Conservation (phyloP, 2,888 invertebrate genomes). For the Muscina levida region DNA sequence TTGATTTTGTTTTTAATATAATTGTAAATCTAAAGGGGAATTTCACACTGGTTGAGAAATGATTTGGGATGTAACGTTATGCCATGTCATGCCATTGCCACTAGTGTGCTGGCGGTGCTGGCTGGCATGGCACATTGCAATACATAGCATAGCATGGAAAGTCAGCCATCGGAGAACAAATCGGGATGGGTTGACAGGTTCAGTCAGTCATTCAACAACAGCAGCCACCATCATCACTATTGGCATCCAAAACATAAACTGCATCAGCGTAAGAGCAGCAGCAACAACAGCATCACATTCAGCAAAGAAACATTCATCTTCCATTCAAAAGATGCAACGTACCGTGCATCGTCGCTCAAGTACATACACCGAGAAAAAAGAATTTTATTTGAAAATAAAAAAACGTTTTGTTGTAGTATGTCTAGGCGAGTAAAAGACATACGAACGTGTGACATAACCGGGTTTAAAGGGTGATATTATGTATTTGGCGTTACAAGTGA, state of each 20-base stretch:
- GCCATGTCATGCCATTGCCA: conserved; percentile 50
- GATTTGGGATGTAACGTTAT: conserved; percentile 76
- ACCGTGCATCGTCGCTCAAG: conserved; percentile 44
- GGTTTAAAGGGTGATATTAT: not conserved
- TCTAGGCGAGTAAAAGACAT: not conserved
- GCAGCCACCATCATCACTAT: too few relatives aligned
- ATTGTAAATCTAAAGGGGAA: conserved; percentile 59
- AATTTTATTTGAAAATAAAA: conserved; percentile 33
- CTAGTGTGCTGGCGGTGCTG: too few relatives aligned
- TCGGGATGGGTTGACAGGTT: conserved; percentile 62
- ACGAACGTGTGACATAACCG: not conserved
- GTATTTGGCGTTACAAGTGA: conserved; percentile 36
- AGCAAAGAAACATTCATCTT: conserved; percentile 48
- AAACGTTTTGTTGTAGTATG: too few relatives aligned
- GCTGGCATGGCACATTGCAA: too few relatives aligned
- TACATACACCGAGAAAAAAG: conserved; percentile 21
- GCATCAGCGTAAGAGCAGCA: not conserved
- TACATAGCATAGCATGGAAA: conserved; percentile 17
- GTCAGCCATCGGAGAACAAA: not conserved
- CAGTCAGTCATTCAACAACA: conserved; percentile 64
- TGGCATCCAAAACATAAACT: too few relatives aligned
- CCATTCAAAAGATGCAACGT: conserved; percentile 64
- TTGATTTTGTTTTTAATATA: conserved; percentile 34
- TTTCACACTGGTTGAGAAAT: conserved; percentile 74
- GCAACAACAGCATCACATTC: conserved; percentile 44